phyloP scores from a whole-genome alignment of 2,113 vertebrate genomes.

The Ginglymostoma cirratum region DNA sequence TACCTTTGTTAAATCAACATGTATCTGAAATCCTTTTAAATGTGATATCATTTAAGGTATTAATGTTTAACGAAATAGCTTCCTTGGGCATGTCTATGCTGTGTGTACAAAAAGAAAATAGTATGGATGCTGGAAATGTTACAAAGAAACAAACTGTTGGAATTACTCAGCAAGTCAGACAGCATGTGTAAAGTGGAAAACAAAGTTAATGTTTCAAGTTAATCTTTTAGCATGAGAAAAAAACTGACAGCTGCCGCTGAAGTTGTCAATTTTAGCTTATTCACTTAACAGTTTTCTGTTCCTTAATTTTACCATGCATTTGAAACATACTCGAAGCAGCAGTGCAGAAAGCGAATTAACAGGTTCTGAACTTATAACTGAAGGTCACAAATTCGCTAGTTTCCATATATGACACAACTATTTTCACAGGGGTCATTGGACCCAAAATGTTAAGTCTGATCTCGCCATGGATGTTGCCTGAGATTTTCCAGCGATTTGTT shows the following conservation, averaged over 20 bases:
- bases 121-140: background rate
- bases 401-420: background rate
- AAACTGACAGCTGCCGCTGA: background rate
- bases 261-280: background rate
- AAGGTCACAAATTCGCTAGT: background rate
- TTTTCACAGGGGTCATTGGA: background rate
- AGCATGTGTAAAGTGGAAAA: background rate
- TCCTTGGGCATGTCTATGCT: background rate
- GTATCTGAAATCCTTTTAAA: background rate
- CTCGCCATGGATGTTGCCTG: no score
- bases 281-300: background rate
- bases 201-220: background rate
- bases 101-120: background rate
- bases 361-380: background rate
- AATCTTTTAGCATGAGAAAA: background rate
- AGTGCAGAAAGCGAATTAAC: background rate
- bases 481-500: no score
- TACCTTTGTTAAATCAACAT: background rate
- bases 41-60: background rate
- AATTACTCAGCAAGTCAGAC: background rate
- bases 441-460: no score
- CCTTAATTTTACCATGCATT: background rate
- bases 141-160: background rate
- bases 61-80: background rate
- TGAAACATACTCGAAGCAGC: background rate